Conservation (phyloP, 2,113 vertebrate genomes). For the Recurvirostra avosetta region DNA sequence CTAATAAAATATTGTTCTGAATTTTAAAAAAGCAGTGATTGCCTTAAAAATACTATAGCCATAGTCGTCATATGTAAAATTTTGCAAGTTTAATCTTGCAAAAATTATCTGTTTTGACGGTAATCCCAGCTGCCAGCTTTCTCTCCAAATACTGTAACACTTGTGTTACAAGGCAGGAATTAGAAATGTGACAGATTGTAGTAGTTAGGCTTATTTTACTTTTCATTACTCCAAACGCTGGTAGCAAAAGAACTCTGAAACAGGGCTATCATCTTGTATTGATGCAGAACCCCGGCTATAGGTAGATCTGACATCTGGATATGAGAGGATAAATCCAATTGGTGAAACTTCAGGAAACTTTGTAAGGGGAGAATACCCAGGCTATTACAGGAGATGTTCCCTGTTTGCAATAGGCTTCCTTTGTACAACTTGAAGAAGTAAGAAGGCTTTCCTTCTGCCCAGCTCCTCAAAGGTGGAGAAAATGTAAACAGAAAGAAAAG, state of each 20-base stretch:
- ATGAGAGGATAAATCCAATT: not conserved
- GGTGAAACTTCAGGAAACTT: not conserved
- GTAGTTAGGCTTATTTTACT: not conserved
- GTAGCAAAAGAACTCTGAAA: not conserved
- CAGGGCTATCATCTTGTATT: not conserved
- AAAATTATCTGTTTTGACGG: not conserved
- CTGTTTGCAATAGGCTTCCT: not conserved
- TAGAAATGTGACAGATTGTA: not conserved
- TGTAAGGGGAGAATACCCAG: not conserved
- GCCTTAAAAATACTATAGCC: not conserved
- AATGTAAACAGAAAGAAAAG: not conserved
- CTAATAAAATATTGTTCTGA: not conserved
- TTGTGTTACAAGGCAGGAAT: not conserved
- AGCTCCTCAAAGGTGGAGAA: not conserved
- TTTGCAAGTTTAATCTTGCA: not conserved
- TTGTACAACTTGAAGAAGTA: not conserved
- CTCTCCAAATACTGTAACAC: not conserved
- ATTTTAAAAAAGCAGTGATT: not conserved
- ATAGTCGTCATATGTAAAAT: not conserved
- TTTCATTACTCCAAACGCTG: not conserved
- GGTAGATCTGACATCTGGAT: not conserved
- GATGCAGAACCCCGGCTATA: not conserved
- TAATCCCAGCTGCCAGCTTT: not conserved
- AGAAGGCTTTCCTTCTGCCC: not conserved
- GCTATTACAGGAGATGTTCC: not conserved